Conservation (phyloP, 2,797 vertebrate genomes). For the Gallinago stenura region DNA sequence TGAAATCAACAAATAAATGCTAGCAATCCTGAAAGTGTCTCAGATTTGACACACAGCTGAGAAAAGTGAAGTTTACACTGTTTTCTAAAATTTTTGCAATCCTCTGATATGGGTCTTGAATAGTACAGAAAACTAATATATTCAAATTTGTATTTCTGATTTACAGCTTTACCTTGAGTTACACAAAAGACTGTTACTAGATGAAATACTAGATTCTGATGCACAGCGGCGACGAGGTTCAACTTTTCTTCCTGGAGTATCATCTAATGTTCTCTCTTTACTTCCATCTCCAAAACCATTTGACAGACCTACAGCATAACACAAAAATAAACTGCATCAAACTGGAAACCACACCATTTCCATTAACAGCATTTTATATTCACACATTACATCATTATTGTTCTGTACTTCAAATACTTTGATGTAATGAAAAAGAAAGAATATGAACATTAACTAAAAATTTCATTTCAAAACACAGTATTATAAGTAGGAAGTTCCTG, state of each 20-base stretch:
- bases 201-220: constrained; percentile 96
- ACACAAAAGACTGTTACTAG: constrained; percentile 91
- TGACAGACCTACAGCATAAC: constrained; percentile 84
- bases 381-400: background rate
- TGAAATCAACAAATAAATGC: background rate
- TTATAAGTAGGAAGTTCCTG: background rate
- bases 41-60: background rate
- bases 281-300: constrained; percentile 88
- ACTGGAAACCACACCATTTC: background rate
- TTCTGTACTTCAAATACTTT: background rate
- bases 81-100: background rate
- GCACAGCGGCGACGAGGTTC: constrained; percentile 93
- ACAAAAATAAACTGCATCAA: constrained; percentile 22
- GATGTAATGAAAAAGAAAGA: background rate
- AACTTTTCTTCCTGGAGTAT: constrained; percentile 81
- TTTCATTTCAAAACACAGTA: background rate
- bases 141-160: background rate
- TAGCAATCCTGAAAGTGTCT: background rate
- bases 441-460: background rate
- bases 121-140: background rate
- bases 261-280: constrained; percentile 80
- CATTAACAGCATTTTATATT: background rate
- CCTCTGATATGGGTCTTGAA: background rate
- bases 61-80: background rate
- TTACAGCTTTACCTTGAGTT: constrained; percentile 85